phyloP scores from a whole-genome alignment of 2,113 vertebrate genomes.

The Herpetotheres cachinnans region DNA sequence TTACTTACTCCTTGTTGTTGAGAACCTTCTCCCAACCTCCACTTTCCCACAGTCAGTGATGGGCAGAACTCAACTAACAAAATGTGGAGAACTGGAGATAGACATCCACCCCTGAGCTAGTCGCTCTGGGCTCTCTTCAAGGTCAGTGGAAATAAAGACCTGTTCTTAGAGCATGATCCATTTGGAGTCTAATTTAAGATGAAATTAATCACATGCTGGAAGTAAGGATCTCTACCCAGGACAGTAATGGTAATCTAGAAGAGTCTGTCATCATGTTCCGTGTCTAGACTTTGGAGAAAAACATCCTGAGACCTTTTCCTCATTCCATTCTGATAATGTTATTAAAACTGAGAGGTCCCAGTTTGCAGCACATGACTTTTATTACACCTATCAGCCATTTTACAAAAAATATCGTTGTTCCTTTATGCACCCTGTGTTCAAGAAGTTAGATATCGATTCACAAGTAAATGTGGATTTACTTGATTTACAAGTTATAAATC shows the following conservation, averaged over 20 bases:
- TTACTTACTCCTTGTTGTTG: background rate
- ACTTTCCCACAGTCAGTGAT: background rate
- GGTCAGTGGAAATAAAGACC: background rate
- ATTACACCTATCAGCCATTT: background rate
- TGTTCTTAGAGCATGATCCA: background rate
- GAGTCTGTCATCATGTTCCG: background rate
- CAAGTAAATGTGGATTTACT: background rate
- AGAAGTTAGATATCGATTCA: background rate
- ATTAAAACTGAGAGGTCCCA: background rate
- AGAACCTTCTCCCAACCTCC: background rate
- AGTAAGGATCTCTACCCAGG: background rate
- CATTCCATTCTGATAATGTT: background rate
- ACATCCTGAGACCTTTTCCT: background rate
- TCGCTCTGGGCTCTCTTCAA: background rate
- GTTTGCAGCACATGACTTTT: background rate
- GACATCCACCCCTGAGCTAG: background rate
- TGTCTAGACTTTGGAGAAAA: background rate
- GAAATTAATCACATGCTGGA: background rate
- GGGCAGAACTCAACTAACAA: background rate
- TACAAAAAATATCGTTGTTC: background rate
- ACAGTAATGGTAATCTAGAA: background rate
- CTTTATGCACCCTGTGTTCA: background rate
- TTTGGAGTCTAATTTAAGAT: background rate
- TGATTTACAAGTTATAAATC: background rate
- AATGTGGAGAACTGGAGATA: background rate